Evolutionary conservation across 1,140 invertebrate genomes (phyloP).

Genomic region (Drosophila lini): DNA sequence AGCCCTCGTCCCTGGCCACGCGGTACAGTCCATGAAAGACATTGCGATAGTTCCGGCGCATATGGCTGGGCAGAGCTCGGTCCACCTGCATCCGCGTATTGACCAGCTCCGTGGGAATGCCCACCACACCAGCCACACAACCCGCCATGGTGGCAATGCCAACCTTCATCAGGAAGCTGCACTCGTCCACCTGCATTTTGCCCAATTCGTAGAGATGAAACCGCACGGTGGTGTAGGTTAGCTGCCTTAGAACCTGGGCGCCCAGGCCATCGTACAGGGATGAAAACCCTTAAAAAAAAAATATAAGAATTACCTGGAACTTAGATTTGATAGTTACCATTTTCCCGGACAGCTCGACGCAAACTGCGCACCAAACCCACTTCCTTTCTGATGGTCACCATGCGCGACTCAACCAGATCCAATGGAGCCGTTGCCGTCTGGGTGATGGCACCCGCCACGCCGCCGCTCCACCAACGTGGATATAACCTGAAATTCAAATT

Average conservation of each 20-base stretch:
- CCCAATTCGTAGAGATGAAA: constrained; percentile 61
- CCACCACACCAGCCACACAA: constrained; percentile 24
- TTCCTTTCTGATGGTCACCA: constrained; percentile 42
- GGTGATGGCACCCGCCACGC: constrained; percentile 40
- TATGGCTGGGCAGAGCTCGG: constrained; percentile 9
- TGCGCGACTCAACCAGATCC: constrained; percentile 59
- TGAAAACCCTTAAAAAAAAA: constrained; percentile 30
- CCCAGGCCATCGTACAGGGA: constrained; percentile 58
- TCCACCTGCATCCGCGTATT: constrained; percentile 65
- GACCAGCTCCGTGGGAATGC: constrained; percentile 59
- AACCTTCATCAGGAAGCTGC: constrained; percentile 21
- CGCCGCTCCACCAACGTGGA: constrained; percentile 66
- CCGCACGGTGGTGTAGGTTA: constrained; percentile 52
- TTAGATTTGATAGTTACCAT: constrained; percentile 35
- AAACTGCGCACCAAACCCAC: background rate
- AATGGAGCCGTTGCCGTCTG: constrained; percentile 47
- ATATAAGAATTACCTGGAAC: no score
- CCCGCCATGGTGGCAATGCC: constrained; percentile 50
- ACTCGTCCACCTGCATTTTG: constrained; percentile 35
- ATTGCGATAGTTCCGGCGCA: constrained; percentile 37
- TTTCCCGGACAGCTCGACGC: background rate
- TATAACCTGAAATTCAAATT: constrained; percentile 15
- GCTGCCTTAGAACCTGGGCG: constrained; percentile 54
- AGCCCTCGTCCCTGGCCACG: constrained; percentile 38
- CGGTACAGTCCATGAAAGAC: constrained; percentile 49